Base-by-base conservation (phyloP, 2,888 invertebrate species). In the Chrysina gloriosa region DNA sequence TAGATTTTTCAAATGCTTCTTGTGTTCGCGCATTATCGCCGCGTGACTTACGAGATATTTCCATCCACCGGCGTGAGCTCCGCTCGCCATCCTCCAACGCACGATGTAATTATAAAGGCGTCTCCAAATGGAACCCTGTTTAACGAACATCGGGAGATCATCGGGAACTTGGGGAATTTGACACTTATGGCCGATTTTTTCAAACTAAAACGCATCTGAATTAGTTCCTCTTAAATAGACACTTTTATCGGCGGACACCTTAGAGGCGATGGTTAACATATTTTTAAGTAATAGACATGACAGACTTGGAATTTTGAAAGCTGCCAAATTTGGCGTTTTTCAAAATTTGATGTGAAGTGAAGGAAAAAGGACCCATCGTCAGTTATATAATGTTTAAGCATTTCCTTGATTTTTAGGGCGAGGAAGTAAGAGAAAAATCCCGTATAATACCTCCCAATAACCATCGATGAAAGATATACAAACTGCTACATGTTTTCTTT, bases 21-120 rank as follows among this genome's bases (percentile, higher is more conserved):
- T 76, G 61, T 81, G 82, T 73, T 84, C 84, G 39, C 76, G 77
- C 68, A 78, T 78, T 19, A 84, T 77, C 1, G 80, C 78, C 0
- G 77, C 77, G 5, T 77, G 75, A 65, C 84, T 84, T 9, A 80
- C 77, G 9, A 83, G 75, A 68, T 77, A 78, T 69, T 77, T 77
- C 19, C 70, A 76, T 4, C 81, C 79, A 23, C 72, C 75, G 21
- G 77, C 78, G 73, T 80, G 80, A 19, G 72, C 76, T 45, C 77
- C 71, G 0, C 82, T 82, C 31, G 80, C 80, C 76, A 79, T 80
- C 58, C 68, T 36, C 29, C 66, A 21, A 42, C 72, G 69, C 5
- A 68, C 39, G 1, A 72, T 3, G 4, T 27, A 63, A 27, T 71
- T 68, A 29, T 25, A 54, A 2, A 72, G n/a, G 29, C 63, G 31